Evolutionary conservation across 2,797 vertebrate species (phyloP), one percentile per base, ranked within the genome.

Genomic region (Rhinichthys osculus): DNA sequence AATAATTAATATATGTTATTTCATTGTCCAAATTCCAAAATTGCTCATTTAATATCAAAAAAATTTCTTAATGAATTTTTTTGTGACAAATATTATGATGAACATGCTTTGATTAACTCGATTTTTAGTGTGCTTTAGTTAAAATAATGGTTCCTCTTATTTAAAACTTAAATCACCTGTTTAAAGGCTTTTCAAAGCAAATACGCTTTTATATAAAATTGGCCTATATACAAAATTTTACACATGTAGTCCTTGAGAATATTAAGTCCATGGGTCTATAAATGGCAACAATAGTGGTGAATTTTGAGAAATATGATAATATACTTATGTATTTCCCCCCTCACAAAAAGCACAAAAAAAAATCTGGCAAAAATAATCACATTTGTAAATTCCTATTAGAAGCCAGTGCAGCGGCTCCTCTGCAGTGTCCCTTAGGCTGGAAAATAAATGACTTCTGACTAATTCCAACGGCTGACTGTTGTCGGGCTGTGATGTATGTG

Each of bases 341-440:
- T 38, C 5, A 5, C 21, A 78, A 10, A 71, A 44, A 47, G 7
- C 2, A 10, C 66, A 82, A 83, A 81, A 14, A 44, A 16, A 59
- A 78, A 70, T 79, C 74, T 44, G 66, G 16, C 54, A 69, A 85
- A 71, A 50, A 52, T 81, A 69, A 87, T 80, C 83, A 66, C 50
- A 76, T 69, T 83, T 78, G 50, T 82, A 73, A 86, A 79, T 74
- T n/a, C 13, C 11, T n/a, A 57, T 64, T 76, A 73, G 50, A 78
- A 47, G 54, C 42, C 67, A 21, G 50, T 21, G 72, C 52, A 50
- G 71, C 9, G 13, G 33, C 23, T 67, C 21, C 33, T 71, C 14
- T 54, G 17, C 38, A 59, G 35, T 72, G 11, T 79, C 35, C 66
- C 52, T 78, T n/a, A 38, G 54, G 77, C 77, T 3, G 8, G 38